phyloP scores from a whole-genome alignment of 2,888 invertebrate genomes.

The Drosophila buzzatii region DNA sequence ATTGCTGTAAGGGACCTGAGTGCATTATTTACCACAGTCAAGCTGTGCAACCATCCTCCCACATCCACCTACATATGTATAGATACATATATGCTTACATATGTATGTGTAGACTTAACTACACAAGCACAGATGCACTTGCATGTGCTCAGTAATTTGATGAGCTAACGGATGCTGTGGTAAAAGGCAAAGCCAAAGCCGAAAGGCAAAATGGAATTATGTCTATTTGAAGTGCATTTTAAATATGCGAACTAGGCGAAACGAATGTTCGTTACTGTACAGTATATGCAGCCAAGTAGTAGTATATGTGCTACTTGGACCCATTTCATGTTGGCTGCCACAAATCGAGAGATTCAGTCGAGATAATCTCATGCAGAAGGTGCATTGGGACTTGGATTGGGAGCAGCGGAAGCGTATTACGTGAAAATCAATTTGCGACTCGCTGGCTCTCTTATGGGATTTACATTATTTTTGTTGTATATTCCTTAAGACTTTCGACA shows the following conservation, averaged over 20 bases:
- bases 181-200: conserved; percentile 43
- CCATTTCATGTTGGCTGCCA: conserved; percentile 42
- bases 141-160: conserved; percentile 73
- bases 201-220: conserved; percentile 75
- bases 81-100: neutral
- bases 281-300: conserved; percentile 25
- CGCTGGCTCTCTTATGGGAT: conserved; percentile 38
- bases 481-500: conserved; percentile 31
- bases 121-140: conserved; percentile 46
- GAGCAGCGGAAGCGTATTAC: conserved; percentile 53
- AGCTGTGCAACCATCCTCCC: conserved; percentile 11
- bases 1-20: conserved; percentile 34
- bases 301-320: conserved; percentile 55
- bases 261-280: conserved; percentile 43
- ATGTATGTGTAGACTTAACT: conserved; percentile 1
- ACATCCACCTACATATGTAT: neutral
- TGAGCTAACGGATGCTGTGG: conserved; percentile 58
- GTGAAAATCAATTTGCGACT: conserved; percentile 68
- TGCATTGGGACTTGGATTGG: conserved; percentile 24
- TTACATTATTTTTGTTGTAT: conserved; percentile 29
- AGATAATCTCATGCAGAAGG: conserved; percentile 58
- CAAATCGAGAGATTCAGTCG: conserved; percentile 29
- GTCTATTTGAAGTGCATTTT: conserved; percentile 74
- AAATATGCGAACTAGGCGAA: conserved; percentile 70
- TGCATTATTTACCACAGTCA: conserved; percentile 42